Conservation (phyloP, 2,113 vertebrate genomes). For the Hemibagrus wyckioides region DNA sequence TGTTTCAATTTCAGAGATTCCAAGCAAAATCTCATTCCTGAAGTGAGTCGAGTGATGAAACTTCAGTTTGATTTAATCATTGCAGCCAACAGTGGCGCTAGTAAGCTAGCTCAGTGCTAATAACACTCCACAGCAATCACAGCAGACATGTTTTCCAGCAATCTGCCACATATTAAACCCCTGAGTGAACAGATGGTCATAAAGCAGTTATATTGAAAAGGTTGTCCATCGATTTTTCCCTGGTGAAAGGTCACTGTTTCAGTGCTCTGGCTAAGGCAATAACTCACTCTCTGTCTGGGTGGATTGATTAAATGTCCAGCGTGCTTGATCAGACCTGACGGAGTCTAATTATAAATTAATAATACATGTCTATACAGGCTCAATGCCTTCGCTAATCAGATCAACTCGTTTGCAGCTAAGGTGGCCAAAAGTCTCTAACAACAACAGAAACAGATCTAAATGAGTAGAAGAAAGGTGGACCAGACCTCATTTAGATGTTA, state of each 20-base stretch:
- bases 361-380: neutral
- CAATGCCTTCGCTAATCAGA: slow-evolving; percentile 31
- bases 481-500: neutral
- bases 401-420: neutral
- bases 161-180: neutral
- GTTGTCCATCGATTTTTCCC: slow-evolving; percentile 40
- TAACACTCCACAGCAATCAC: slow-evolving; percentile 10
- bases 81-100: neutral
- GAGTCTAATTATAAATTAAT: neutral
- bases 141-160: neutral
- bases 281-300: slow-evolving; percentile 44
- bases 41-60: neutral
- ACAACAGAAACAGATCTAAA: neutral
- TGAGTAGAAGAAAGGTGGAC: neutral
- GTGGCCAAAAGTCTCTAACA: neutral
- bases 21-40: slow-evolving; percentile 12
- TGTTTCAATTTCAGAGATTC: neutral
- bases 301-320: slow-evolving; percentile 49
- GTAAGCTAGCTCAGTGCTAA: slow-evolving; percentile 13
- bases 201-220: slow-evolving; percentile 4
- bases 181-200: neutral
- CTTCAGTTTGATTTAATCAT: slow-evolving; percentile 23
- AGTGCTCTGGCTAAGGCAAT: slow-evolving; percentile 36
- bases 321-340: slow-evolving; percentile 11
- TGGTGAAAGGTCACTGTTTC: slow-evolving; percentile 29